These are phyloP conservation scores for Drosophila pseudotalamancana DNA, from an alignment of 2,888 invertebrate genomes.

Conservation along the genomic window DNA sequence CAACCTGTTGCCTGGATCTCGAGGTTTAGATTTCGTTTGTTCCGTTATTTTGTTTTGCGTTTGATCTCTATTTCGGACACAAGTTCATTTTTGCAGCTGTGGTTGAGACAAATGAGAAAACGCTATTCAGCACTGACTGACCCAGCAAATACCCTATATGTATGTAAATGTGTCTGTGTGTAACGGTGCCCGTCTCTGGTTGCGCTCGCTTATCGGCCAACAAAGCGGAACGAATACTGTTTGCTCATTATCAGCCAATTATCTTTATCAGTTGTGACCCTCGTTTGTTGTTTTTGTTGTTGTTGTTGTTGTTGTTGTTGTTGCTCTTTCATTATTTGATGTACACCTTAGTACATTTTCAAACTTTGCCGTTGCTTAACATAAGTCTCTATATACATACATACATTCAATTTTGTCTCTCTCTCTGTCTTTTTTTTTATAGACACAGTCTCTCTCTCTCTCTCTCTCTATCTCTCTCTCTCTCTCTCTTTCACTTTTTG, in stretches of 20 bases:
- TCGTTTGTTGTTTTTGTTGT: constrained; percentile 4
- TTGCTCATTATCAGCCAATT: constrained; percentile 50
- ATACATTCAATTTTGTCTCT: too few relatives aligned
- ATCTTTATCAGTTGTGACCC: constrained; percentile 51
- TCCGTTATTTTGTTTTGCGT: constrained; percentile 4
- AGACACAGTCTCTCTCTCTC: too few relatives aligned
- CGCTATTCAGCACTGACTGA: constrained; percentile 14
- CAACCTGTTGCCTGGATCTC: constrained; percentile 58
- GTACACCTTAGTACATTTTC: constrained; percentile 20
- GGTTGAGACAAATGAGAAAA: constrained; percentile 4
- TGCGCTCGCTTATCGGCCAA: constrained; percentile 30
- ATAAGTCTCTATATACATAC: neutral
- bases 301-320: too few relatives aligned
- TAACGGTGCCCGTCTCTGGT: neutral
- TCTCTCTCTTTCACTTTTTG: neutral
- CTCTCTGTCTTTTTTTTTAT: neutral
- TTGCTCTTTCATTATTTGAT: constrained; percentile 7
- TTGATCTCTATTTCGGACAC: constrained; percentile 7
- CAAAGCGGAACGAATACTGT: constrained; percentile 49
- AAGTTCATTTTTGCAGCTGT: constrained; percentile 44
- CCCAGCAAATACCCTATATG: constrained; percentile 6
- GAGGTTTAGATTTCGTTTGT: constrained; percentile 17
- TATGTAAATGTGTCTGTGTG: neutral
- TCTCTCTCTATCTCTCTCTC: neutral
- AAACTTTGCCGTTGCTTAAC: constrained; percentile 8